Base-by-base conservation (phyloP, 2,888 invertebrate genomes). In the Congeria kusceri region DNA sequence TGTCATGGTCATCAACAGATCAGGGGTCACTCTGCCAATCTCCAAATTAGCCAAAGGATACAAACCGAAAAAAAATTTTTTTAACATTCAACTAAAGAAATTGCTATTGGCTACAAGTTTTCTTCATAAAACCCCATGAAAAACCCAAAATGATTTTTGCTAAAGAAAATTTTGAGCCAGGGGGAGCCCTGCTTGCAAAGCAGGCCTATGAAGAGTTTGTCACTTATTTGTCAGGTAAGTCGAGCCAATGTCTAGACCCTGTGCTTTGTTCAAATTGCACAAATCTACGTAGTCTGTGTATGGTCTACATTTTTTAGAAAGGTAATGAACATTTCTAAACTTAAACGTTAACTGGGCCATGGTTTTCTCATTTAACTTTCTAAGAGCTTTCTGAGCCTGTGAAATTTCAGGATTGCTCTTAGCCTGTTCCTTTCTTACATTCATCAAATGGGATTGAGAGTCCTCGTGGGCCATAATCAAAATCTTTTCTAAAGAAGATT, bases 201-300 rank as follows among this genome's bases (percentile, higher is more conserved):
- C n/a, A n/a, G n/a, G n/a, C n/a, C n/a, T n/a, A n/a, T n/a, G n/a
- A n/a, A n/a, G n/a, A n/a, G n/a, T n/a, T n/a, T n/a, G n/a, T n/a
- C n/a, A n/a, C 46, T 44, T 44, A 18, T 44, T 44, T 44, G 46
- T 13, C 18, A 44, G 18, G 18, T 44, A 44, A 13, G 46, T 44
- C 18, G 46, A 44, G 9, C 46, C 46, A 44, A 57, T 57, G 57
- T 57, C 57, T 9, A 57, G 57, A 44, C 46, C 46, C 46, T 44
- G 46, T 44, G 46, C 46, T 18, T 44, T 44, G 18, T 44, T 44
- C 11, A 44, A 18, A 44, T 44, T 44, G 18, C 46, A 44, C 9
- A 44, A 18, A 44, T 44, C 46, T 13, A 44, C 46, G 18, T 44
- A 44, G 46, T 44, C 46, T 13, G 46, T 44, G 18, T 13, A 44